Base-by-base conservation (phyloP, 2,797 vertebrate species). In the Cyprinodon diabolis region DNA sequence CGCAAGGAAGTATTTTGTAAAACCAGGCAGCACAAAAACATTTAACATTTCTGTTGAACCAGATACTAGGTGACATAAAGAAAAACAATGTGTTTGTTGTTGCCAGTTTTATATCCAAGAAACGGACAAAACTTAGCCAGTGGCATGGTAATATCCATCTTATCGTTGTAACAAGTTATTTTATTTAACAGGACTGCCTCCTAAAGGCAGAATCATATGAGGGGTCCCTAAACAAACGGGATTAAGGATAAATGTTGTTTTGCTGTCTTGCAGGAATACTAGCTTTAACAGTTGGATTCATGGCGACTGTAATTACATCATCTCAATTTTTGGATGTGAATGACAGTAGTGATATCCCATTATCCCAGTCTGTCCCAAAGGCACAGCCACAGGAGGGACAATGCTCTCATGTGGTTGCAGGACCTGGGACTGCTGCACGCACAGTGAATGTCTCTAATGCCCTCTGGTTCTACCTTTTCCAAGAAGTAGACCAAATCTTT, bases 201-300 rank as follows among this genome's bases (percentile, higher is more conserved):
- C 69, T 76, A 77, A 78, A 86, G 84, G 83, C 85, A 80, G 81
- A 76, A 51, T 85, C 87, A 92, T 91, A 84, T 90, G 90, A 89
- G 88, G 63, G 92, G 92, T 93, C 91, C 77, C 93, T 94, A 92
- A 93, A 90, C 93, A 93, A 93, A 89, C 80, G 77, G 76, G n/a
- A n/a, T 69, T 69, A 74, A 84, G 92, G 86, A 87, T 86, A 90
- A 84, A 78, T 89, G 77, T 21, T 72, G 72, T 73, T 72, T 74
- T 52, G 4, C 77, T 72, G 69, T 77, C 76, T 90, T 43, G 71
- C 83, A 78, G 84, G 65, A 74, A 79, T 74, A 57, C 86, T 77
- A 80, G 79, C 89, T 87, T 90, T 77, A 58, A 71, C 72, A 68
- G 87, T 90, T 90, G 83, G 80, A 90, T 80, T 73, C 81, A 58